Conservation (phyloP, 2,113 vertebrate genomes). For the Dasyurus viverrinus region DNA sequence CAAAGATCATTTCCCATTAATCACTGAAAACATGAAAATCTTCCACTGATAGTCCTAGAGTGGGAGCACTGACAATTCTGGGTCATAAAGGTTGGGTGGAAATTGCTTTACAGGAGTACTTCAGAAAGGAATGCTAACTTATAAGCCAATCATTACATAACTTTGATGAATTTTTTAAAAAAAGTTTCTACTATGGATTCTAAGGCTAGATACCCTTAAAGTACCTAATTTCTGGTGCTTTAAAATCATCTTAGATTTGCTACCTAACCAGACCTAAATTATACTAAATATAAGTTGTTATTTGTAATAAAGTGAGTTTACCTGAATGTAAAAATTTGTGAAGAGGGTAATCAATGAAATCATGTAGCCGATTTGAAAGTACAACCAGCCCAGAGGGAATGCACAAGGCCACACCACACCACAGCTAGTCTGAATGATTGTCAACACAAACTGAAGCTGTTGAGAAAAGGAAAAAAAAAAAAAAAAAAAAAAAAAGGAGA, state of each 20-base stretch:
- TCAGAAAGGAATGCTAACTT: not conserved
- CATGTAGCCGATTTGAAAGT: constrained; percentile 97
- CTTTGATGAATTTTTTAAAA: not conserved
- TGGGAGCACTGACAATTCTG: not conserved
- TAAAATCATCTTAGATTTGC: not conserved
- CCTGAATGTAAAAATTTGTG: constrained; percentile 97
- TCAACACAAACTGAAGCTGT: constrained; percentile 96
- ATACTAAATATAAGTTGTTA: not conserved
- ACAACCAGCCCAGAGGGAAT: constrained; percentile 95
- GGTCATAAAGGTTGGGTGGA: not conserved
- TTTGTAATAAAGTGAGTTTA: constrained; percentile 70
- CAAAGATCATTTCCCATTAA: not conserved
- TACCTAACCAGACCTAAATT: not conserved
- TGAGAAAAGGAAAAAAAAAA: not conserved
- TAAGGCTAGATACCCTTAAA: not conserved
- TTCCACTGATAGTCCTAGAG: not conserved
- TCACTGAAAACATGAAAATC: not conserved
- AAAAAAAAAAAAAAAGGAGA: not conserved
- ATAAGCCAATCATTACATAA: not conserved
- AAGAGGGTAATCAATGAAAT: constrained; percentile 94
- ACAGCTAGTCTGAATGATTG: constrained; percentile 92
- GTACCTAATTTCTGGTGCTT: not conserved
- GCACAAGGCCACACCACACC: constrained; percentile 93
- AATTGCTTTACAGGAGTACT: not conserved
- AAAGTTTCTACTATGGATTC: not conserved